These are phyloP conservation scores for Oikopleura vanhoeffeni DNA, from an alignment of 23 tunicate species.

Conservation along the genomic window DNA sequence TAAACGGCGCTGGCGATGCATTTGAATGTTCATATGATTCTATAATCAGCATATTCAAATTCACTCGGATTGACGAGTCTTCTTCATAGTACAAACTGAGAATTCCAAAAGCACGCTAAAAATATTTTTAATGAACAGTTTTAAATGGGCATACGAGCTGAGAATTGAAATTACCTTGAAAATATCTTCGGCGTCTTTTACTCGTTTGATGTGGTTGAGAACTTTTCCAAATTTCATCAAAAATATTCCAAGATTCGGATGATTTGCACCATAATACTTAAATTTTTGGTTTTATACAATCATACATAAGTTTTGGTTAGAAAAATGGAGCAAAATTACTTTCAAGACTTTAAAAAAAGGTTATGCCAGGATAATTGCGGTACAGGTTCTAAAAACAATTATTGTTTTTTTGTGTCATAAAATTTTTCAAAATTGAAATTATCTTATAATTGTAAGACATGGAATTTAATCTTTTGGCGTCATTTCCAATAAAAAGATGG, in stretches of 20 bases:
- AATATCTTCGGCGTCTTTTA: neutral
- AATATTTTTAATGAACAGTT: neutral
- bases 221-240: neutral
- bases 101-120: neutral
- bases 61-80: neutral
- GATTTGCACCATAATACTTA: neutral
- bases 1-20: too few relatives aligned
- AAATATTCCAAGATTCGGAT: neutral
- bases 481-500: too few relatives aligned
- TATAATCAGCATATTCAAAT: neutral
- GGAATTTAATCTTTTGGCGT: too few relatives aligned
- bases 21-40: neutral
- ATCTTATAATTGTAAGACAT: too few relatives aligned
- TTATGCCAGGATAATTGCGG: too few relatives aligned
- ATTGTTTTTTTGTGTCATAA: too few relatives aligned
- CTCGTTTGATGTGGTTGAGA: neutral
- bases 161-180: neutral
- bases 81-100: neutral
- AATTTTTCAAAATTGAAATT: too few relatives aligned
- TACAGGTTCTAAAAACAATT: too few relatives aligned
- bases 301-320: too few relatives aligned
- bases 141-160: neutral
- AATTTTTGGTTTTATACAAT: neutral
- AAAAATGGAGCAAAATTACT: too few relatives aligned
- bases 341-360: too few relatives aligned